Evolutionary conservation across 2,113 vertebrate genomes (phyloP).

Genomic region (Scartelaos histophorus): DNA sequence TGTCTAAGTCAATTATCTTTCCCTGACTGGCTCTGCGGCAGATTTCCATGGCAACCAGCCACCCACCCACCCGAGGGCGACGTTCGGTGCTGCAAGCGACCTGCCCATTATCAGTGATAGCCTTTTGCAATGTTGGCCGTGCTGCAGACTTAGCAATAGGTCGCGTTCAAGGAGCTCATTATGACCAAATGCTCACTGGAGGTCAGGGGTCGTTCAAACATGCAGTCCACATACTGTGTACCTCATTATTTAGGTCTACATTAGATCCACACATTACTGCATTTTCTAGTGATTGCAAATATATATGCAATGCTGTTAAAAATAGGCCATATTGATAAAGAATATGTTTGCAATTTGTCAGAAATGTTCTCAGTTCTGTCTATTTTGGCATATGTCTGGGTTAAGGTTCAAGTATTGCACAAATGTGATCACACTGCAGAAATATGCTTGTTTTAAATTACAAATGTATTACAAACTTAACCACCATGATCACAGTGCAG

Average conservation of each 20-base stretch:
- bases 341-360: too few relatives aligned
- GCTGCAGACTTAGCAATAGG: background rate
- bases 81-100: background rate
- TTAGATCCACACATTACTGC: too few relatives aligned
- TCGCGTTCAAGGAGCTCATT: background rate
- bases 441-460: too few relatives aligned
- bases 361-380: too few relatives aligned
- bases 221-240: background rate
- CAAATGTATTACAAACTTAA: too few relatives aligned
- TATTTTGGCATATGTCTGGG: too few relatives aligned
- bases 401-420: too few relatives aligned
- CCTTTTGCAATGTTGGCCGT: background rate
- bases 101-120: constrained; percentile 17
- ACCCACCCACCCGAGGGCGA: constrained; percentile 32
- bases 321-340: too few relatives aligned
- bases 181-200: background rate
- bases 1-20: constrained; percentile 26
- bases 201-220: background rate
- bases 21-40: constrained; percentile 16
- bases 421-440: background rate
- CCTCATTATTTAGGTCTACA: background rate
- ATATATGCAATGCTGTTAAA: too few relatives aligned
- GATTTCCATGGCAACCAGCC: constrained; percentile 60
- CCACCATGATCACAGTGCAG: background rate
- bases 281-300: background rate